These are phyloP conservation scores for Chloroceryle amazona DNA, from an alignment of 2,797 vertebrate species.

Conservation along the genomic window DNA sequence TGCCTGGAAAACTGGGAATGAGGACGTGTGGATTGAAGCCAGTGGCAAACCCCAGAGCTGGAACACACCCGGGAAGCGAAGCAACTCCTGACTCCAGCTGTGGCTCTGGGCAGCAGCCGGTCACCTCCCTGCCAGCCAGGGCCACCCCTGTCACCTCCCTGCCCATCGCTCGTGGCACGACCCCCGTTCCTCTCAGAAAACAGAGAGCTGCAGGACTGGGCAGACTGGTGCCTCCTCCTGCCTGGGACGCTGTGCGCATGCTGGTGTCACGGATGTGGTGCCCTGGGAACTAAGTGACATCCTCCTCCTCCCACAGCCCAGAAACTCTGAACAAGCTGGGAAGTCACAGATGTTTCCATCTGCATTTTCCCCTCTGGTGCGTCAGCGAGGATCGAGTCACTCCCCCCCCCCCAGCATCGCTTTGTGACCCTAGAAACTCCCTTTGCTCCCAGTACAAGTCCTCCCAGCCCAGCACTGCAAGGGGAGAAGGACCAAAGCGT, in stretches of 20 bases:
- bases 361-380: background rate
- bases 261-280: background rate
- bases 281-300: background rate
- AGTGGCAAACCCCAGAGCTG: background rate
- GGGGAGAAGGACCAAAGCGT: background rate
- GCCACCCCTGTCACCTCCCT: background rate
- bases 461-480: background rate
- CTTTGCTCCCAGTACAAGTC: background rate
- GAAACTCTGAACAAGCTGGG: background rate
- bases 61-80: background rate
- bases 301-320: background rate
- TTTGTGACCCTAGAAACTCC: background rate
- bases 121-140: rapidly evolving
- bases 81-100: background rate
- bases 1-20: background rate
- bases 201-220: background rate
- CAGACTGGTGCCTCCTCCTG: background rate
- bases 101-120: background rate
- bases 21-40: background rate
- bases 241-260: background rate
- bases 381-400: background rate
- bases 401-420: background rate
- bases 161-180: background rate
- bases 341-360: background rate
- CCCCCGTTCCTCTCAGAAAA: background rate